Evolutionary conservation across 2,797 vertebrate species (phyloP).

Genomic region (Channa striata): DNA sequence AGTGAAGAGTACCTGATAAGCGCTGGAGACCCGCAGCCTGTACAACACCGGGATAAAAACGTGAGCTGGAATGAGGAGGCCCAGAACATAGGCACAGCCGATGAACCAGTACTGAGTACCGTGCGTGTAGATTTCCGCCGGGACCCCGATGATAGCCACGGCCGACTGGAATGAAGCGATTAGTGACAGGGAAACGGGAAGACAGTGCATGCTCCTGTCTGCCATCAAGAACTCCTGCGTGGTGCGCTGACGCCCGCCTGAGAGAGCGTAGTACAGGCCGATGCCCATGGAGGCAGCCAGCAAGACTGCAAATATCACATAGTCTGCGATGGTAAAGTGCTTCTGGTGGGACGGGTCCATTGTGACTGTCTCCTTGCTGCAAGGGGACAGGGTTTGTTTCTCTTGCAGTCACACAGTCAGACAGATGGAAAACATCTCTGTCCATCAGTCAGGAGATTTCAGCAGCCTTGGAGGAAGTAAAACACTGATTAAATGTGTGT

Average conservation of each 20-base stretch:
- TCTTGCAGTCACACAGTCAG: constrained; percentile 28
- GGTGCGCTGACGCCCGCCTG: constrained; percentile 89
- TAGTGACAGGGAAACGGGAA: constrained; percentile 92
- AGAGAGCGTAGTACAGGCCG: constrained; percentile 92
- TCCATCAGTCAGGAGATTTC: constrained; percentile 54
- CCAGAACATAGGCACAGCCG: constrained; percentile 92
- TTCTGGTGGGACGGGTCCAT: constrained; percentile 75
- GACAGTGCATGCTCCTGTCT: constrained; percentile 89
- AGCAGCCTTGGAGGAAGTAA: constrained; percentile 39
- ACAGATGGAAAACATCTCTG: not conserved
- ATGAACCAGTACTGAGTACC: constrained; percentile 98
- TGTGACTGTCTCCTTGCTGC: constrained; percentile 15
- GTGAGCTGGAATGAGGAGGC: constrained; percentile 92
- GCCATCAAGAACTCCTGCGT: constrained; percentile 93
- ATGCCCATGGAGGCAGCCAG: constrained; percentile 88
- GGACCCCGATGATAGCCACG: constrained; percentile 93
- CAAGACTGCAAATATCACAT: constrained; percentile 88
- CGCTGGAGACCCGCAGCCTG: constrained; percentile 90
- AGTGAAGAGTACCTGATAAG: constrained; percentile 87
- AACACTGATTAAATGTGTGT: constrained; percentile 24
- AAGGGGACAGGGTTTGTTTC: constrained; percentile 10
- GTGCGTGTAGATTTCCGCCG: constrained; percentile 89
- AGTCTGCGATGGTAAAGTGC: constrained; percentile 87
- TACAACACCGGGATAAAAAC: constrained; percentile 95
- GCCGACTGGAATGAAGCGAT: constrained; percentile 97